Conservation (phyloP, 2,888 invertebrate species). For the Chalcosyrphus nemorum region DNA sequence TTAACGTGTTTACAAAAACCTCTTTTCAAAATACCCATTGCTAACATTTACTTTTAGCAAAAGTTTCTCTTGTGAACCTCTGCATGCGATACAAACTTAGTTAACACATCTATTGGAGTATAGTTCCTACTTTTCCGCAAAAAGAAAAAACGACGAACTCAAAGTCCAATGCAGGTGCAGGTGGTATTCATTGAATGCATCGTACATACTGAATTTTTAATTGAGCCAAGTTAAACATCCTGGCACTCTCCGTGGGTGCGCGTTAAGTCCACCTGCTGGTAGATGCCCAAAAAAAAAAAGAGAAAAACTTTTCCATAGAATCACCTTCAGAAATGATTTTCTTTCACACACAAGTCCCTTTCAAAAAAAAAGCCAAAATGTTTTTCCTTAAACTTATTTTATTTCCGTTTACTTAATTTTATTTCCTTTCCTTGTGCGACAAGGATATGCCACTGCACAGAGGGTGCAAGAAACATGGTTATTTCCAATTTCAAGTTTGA, state of each 20-base stretch:
- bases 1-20: neutral
- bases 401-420: slow-evolving; percentile 47
- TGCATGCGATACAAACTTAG: slow-evolving; percentile 2
- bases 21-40: slow-evolving; percentile 19
- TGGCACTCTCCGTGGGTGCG: neutral
- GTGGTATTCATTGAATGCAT: slow-evolving; percentile 20
- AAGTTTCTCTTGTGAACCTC: neutral
- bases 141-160: neutral
- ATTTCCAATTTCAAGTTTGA: slow-evolving; percentile 65
- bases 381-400: slow-evolving; percentile 49
- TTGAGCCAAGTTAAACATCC: slow-evolving; percentile 32
- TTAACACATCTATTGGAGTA: slow-evolving; percentile 24
- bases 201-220: slow-evolving; percentile 49
- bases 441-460: too few relatives aligned
- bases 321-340: neutral
- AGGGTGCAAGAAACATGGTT: slow-evolving; percentile 23
- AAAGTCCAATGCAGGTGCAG: too few relatives aligned
- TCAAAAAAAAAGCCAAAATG: slow-evolving; percentile 40
- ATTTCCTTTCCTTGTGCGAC: neutral
- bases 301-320: slow-evolving; percentile 4
- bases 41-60: slow-evolving; percentile 7
- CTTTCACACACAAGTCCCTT: neutral
- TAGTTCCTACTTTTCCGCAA: neutral
- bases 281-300: slow-evolving; percentile 7
- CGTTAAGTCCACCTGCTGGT: slow-evolving; percentile 1